A percentile compares a stretch with the other conserved stretches of the same genome.
These are phyloP conservation scores for Drosophila funebris DNA, from an alignment of 1,140 invertebrate species.

Conservation along the genomic window DNA sequence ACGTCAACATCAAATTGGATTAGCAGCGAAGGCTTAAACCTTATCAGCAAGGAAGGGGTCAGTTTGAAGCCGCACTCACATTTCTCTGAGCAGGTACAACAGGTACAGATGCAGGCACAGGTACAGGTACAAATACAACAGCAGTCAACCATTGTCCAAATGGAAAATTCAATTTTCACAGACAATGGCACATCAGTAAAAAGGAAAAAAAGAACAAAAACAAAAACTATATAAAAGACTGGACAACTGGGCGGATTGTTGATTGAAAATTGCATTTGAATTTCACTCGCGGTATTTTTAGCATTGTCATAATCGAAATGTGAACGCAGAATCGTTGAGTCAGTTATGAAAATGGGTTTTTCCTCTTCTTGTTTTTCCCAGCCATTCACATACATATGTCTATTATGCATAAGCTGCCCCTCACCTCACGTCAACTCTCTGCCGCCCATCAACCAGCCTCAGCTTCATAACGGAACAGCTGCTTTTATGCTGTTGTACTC, in stretches of 20 bases:
- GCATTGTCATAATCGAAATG: conserved; percentile 67
- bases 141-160: conserved; percentile 33
- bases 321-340: conserved; percentile 44
- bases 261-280: conserved; percentile 66
- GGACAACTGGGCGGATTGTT: conserved; percentile 29
- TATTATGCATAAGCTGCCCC: conserved; percentile 66
- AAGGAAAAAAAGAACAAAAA: neutral
- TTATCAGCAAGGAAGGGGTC: conserved; percentile 48
- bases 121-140: conserved; percentile 3
- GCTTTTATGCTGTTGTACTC: conserved; percentile 57
- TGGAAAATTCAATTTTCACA: conserved; percentile 68
- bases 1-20: conserved; percentile 66
- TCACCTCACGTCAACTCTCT: neutral
- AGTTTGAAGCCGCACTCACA: conserved; percentile 16
- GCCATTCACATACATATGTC: conserved; percentile 57
- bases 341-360: conserved; percentile 72
- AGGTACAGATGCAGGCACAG: conserved; percentile 4
- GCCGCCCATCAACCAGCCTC: neutral
- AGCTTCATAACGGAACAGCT: conserved; percentile 59
- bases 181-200: conserved; percentile 43
- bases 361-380: neutral
- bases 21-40: conserved; percentile 71
- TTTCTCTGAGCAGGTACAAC: neutral
- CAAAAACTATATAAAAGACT: conserved; percentile 14
- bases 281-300: conserved; percentile 68